Conservation (phyloP, 2,888 invertebrate species). For the Pseudolycoriella hygida region DNA sequence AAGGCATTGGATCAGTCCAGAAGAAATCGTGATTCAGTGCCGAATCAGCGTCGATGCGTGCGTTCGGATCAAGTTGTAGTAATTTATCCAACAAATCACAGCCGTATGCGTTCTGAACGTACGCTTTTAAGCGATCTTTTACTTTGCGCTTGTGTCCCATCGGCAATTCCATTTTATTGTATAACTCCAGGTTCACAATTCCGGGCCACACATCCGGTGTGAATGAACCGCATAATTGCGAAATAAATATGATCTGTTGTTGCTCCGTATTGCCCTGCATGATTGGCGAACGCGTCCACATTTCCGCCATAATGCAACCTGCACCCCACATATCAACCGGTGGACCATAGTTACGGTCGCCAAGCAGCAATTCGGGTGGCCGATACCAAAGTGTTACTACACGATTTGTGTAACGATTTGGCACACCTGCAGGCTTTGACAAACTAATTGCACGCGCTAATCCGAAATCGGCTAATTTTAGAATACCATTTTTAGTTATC, state of each 20-base stretch:
- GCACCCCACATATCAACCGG: constrained; percentile 96
- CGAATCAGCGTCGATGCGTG: constrained; percentile 74
- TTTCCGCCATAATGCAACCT: constrained; percentile 99
- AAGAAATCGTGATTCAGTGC: constrained; percentile 96
- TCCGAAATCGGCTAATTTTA: constrained; percentile 96
- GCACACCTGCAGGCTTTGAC: constrained; percentile 62
- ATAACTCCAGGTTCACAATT: constrained; percentile 76
- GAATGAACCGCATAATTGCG: constrained; percentile 91
- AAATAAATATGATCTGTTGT: constrained; percentile 85
- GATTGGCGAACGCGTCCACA: constrained; percentile 93
- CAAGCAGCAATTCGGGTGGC: constrained; percentile 40
- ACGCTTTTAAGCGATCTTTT: constrained; percentile 69
- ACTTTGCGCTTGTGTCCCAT: constrained; percentile 74
- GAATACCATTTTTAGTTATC: constrained; percentile 82
- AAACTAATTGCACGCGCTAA: constrained; percentile 85
- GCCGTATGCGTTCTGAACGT: constrained; percentile 81
- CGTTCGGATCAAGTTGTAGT: constrained; percentile 78
- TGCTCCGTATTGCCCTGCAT: constrained; percentile 96
- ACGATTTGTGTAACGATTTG: constrained; percentile 87
- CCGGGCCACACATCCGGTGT: constrained; percentile 75
- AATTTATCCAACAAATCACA: constrained; percentile 86
- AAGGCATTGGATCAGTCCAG: constrained; percentile 95
- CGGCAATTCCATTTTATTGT: constrained; percentile 71
- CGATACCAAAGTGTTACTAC: constrained; percentile 95
- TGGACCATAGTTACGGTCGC: constrained; percentile 89